These are phyloP conservation scores for Pterocles orientalis DNA, from an alignment of 2,113 vertebrate species.

Conservation along the genomic window DNA sequence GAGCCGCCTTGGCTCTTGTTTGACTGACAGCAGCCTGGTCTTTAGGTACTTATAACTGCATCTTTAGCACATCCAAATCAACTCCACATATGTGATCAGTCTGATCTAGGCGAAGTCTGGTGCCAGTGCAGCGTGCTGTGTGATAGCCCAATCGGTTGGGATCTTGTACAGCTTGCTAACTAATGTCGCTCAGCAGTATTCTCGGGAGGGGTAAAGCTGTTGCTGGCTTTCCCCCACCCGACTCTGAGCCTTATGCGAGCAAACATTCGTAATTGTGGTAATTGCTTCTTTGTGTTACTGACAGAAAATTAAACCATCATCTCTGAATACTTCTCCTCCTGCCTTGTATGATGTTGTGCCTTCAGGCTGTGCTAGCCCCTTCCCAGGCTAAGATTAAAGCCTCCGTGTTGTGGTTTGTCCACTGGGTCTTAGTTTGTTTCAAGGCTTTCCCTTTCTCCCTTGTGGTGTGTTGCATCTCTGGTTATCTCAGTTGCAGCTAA, in stretches of 20 bases:
- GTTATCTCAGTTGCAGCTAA: not conserved
- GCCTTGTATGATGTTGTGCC: not conserved
- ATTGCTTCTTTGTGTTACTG: constrained; percentile 44
- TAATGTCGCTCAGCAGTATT: not conserved
- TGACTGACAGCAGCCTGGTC: not conserved
- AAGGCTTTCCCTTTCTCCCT: not conserved
- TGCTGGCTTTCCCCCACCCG: not conserved
- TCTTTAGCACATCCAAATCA: not conserved
- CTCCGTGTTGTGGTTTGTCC: not conserved
- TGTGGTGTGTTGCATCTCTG: not conserved
- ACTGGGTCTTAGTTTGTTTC: not conserved
- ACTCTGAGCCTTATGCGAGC: constrained; percentile 28
- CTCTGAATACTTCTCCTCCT: not conserved
- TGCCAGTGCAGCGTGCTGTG: not conserved
- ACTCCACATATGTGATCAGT: not conserved
- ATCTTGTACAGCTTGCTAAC: not conserved
- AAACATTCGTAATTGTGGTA: constrained; percentile 35
- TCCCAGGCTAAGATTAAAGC: not conserved
- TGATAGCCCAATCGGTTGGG: not conserved
- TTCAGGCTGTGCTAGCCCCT: not conserved
- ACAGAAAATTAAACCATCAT: constrained; percentile 56
- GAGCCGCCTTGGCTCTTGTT: not conserved
- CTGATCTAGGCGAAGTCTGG: not conserved
- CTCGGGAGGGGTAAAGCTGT: not conserved
- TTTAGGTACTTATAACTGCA: not conserved